These are phyloP conservation scores for Eueides isabella DNA, from an alignment of 1,140 invertebrate species.

Conservation along the genomic window DNA sequence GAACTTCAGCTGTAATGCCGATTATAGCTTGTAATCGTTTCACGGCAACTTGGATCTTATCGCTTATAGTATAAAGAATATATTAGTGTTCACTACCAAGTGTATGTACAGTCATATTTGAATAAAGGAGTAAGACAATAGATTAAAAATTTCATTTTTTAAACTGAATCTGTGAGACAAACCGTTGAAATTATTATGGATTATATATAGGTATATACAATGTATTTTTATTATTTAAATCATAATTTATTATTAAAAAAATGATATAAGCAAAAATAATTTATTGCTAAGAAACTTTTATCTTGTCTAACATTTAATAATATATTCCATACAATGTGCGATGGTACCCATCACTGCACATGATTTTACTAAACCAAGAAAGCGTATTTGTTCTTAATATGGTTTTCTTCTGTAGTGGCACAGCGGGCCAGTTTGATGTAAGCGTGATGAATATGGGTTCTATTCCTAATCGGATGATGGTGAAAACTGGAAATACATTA, in stretches of 20 bases:
- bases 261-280: too few species aligned
- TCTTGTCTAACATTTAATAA: too few species aligned
- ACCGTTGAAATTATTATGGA: not conserved
- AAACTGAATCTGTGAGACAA: slow-evolving; percentile 8
- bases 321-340: too few species aligned
- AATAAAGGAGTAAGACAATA: slow-evolving; percentile 4
- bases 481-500: too few species aligned
- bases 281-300: too few species aligned
- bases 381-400: too few species aligned
- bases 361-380: too few species aligned
- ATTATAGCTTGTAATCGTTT: not conserved
- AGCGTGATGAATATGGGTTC: too few species aligned
- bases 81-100: not conserved
- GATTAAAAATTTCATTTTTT: slow-evolving; percentile 16
- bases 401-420: too few species aligned
- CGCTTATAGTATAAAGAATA: not conserved
- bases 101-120: not conserved
- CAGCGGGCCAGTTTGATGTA: too few species aligned
- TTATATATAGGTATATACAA: not conserved
- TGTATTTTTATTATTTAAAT: not conserved
- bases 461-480: too few species aligned
- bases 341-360: too few species aligned
- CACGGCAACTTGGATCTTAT: not conserved
- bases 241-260: not conserved
- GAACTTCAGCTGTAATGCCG: slow-evolving; percentile 24